Base-by-base conservation (phyloP, 2,113 vertebrate species). In the Peromyscus californicus region DNA sequence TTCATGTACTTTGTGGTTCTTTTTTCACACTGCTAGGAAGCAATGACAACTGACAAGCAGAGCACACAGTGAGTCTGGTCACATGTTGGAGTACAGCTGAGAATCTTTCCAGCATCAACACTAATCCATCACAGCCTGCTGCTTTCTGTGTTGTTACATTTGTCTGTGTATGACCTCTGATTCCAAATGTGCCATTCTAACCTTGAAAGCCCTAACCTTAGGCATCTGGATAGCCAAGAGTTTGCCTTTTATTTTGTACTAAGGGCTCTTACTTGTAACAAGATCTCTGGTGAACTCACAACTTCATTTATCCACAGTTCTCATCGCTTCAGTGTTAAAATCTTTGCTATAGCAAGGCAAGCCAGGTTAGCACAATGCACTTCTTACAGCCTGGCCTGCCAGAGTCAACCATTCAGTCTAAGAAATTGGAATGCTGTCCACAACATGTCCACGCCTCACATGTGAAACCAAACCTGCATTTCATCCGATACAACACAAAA, bases 81-180 rank as follows among this genome's bases (percentile, higher is more conserved):
- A 95, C 96, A 85, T 1, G 65, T 12, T 16, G 76, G 24, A 84
- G 39, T 22, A 29, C 63, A 61, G 70, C 59, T 65, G 59, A 93
- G 39, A 31, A 85, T 94, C 82, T 78, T 95, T 65, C 65, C 76
- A 96, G 74, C n/a, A 82, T 57, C 95, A 88, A 90, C 36, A 29
- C 61, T 24, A 39, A 39, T 15, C 76, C 63, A 91, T 39, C 78
- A 59, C 7, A 16, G 22, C 70, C 85, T 85, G 59, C 22, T 72
- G 48, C n/a, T 92, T 78, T 92, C 61, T 85, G 31, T 61, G 39
- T 39, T 63, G 48, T 70, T 76, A 82, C 22, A 90, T 75, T 76
- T 88, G 33, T 82, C 61, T 78, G 11, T 59, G 10, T 72, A 42
- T 95, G 82, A 95, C 19, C 79, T 96, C 93, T 92, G 79, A 22